Evolutionary conservation across 1,140 invertebrate species (phyloP).

Genomic region (Drosophila lacertosa): DNA sequence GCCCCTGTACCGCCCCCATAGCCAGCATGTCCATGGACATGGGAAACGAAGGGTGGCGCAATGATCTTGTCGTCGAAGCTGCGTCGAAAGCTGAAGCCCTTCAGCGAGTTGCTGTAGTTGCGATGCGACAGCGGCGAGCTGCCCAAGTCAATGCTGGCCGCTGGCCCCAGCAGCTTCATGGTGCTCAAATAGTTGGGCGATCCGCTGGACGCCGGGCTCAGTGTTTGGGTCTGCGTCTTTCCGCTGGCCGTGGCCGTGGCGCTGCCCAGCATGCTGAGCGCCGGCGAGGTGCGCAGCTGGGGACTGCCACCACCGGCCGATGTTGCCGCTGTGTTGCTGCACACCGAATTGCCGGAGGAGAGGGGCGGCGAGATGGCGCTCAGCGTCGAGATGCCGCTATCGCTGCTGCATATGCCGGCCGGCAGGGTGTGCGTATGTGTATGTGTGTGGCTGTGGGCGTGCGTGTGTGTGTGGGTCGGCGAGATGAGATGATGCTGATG

Average conservation of each 20-base stretch:
- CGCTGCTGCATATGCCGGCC: conserved; percentile 77
- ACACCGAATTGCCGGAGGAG: conserved; percentile 51
- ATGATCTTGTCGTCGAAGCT: conserved; percentile 83
- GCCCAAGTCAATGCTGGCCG: conserved; percentile 78
- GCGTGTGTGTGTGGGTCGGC: conserved; percentile 66
- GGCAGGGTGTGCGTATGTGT: conserved; percentile 36
- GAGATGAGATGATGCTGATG: conserved; percentile 67
- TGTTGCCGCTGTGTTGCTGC: conserved; percentile 46
- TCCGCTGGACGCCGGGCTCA: conserved; percentile 42
- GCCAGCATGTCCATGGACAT: conserved; percentile 23
- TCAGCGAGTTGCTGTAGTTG: conserved; percentile 74
- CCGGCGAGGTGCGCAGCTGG: conserved; percentile 65
- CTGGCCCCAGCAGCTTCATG: conserved; percentile 70
- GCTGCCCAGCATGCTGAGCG: conserved; percentile 67
- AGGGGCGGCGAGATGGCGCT: conserved; percentile 78
- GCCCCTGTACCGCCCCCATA: conserved; percentile 18
- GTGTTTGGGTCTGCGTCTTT: conserved; percentile 27
- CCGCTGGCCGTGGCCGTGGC: conserved; percentile 65
- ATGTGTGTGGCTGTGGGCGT: conserved; percentile 11
- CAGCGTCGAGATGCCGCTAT: conserved; percentile 77
- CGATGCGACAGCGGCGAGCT: conserved; percentile 78
- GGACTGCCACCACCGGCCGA: conserved; percentile 59
- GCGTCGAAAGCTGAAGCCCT: conserved; percentile 77
- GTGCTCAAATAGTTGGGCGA: conserved; percentile 60
- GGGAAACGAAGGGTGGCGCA: conserved; percentile 54